Evolutionary conservation across 2,113 vertebrate species (phyloP).

Genomic region (Myanophis thanlyinensis): DNA sequence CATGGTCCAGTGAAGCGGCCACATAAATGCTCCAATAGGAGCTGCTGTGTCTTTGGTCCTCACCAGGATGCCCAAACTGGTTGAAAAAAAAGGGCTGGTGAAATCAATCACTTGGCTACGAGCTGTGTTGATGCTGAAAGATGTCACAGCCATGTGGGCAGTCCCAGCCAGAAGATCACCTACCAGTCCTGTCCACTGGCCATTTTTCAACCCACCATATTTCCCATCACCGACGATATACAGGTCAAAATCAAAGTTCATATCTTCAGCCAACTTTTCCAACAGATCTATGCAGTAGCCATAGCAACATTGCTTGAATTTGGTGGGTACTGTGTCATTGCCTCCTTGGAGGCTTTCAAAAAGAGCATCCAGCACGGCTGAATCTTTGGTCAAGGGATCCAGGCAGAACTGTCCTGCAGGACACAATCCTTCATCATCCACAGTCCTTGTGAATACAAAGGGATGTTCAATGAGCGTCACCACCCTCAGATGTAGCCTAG

Average conservation of each 20-base stretch:
- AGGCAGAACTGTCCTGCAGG: conserved; percentile 92
- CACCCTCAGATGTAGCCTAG: conserved; percentile 84
- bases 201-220: conserved; percentile 80
- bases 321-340: conserved; percentile 76
- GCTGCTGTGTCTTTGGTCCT: conserved; percentile 81
- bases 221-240: conserved; percentile 85
- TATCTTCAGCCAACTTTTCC: conserved; percentile 81
- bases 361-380: conserved; percentile 79
- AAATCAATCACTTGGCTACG: conserved; percentile 84
- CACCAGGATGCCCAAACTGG: conserved; percentile 82
- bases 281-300: conserved; percentile 84
- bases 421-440: conserved; percentile 90
- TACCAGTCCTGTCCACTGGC: conserved; percentile 83
- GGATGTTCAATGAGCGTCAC: conserved; percentile 94
- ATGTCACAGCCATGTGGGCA: conserved; percentile 82
- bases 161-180: conserved; percentile 79
- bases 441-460: conserved; percentile 89
- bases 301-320: conserved; percentile 82
- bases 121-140: conserved; percentile 84
- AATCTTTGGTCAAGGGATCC: conserved; percentile 87
- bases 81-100: conserved; percentile 85
- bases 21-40: conserved; percentile 87
- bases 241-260: conserved; percentile 84
- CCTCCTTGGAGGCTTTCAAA: conserved; percentile 86
- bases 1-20: conserved; percentile 86